Evolutionary conservation across 2,888 invertebrate genomes (phyloP), one percentile per base, ranked within the genome.

Genomic region (Trachelus troglodyta): DNA sequence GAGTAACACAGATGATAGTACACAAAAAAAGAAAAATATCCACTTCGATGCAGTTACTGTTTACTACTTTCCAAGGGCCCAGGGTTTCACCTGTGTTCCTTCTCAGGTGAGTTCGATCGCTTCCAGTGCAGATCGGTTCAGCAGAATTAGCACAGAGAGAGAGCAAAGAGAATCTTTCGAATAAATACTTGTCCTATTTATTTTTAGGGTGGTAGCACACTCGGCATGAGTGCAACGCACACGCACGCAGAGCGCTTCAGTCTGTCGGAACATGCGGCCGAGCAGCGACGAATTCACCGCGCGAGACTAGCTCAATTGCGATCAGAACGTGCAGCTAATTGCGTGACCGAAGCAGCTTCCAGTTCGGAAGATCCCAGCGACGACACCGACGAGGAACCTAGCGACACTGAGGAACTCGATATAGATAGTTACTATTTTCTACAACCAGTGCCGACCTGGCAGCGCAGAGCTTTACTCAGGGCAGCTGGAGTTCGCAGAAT

Each of bases 401-500:
- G 96, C 88, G 96, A 97, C 86, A 95, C 94, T 83, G 96, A 96
- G 15, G 97, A 98, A 89, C 93, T 97, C 85, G 98, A 98, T 91
- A 94, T 96, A 85, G 98, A 98, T 86, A 96, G 96, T 88, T 97
- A 96, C 90, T 97, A 97, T 89, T 98, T 98, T 89, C 92, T 98
- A 76, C 96, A 98, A 92, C 98, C 99, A 12, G 97, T 99, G 78
- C 96, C 98, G 12, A 97, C 98, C 4, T 94, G 98, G 87, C 98
- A 98, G 91, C 94, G 99, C 80, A 93, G 98, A 79, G 96, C 96
- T 4, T 93, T 99, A 76, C 93, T 99, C 31, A 94, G 98, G 77
- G 96, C 97, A n/a, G 96, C 98, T 11, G 99, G 99, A 0, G 96
- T 99, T 0, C 94, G 97, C 76, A 97, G 98, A 92, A 98, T 99